These are phyloP conservation scores for Pterocles gutturalis DNA, from an alignment of 2,113 vertebrate genomes.

Conservation along the genomic window DNA sequence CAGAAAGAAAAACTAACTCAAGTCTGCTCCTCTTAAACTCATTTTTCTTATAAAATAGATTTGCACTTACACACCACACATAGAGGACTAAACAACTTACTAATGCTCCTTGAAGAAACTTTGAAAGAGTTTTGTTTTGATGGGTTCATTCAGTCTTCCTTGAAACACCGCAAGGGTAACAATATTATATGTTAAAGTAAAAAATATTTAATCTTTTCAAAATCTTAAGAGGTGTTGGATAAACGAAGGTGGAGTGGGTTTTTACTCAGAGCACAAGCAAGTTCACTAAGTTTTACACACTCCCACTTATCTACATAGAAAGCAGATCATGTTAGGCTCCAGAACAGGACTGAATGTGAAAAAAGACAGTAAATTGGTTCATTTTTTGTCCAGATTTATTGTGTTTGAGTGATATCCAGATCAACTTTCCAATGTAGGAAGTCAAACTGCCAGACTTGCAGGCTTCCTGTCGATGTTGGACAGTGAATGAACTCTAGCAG, in stretches of 20 bases:
- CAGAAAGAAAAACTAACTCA: background rate
- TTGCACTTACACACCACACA: background rate
- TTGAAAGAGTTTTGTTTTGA: background rate
- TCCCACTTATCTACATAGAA: background rate
- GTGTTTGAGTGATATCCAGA: background rate
- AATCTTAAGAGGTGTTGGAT: constrained; percentile 42
- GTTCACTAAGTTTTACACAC: background rate
- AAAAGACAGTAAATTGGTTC: background rate
- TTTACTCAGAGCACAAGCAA: background rate
- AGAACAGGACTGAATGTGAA: background rate
- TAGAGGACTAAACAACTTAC: background rate
- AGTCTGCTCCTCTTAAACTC: background rate
- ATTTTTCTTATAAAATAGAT: background rate
- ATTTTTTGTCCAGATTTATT: background rate
- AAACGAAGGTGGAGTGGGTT: constrained; percentile 40
- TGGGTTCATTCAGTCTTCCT: background rate
- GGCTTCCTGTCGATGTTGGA: background rate
- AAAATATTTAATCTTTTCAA: constrained; percentile 24
- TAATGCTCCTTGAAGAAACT: background rate
- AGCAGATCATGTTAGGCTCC: background rate
- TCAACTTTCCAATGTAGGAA: background rate
- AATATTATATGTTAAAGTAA: background rate
- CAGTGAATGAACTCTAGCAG: background rate
- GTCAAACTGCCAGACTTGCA: background rate
- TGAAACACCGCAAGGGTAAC: background rate